Evolutionary conservation across 2,888 invertebrate species (phyloP), one percentile per base, ranked within the genome.

Genomic region (Mythimna loreyi): DNA sequence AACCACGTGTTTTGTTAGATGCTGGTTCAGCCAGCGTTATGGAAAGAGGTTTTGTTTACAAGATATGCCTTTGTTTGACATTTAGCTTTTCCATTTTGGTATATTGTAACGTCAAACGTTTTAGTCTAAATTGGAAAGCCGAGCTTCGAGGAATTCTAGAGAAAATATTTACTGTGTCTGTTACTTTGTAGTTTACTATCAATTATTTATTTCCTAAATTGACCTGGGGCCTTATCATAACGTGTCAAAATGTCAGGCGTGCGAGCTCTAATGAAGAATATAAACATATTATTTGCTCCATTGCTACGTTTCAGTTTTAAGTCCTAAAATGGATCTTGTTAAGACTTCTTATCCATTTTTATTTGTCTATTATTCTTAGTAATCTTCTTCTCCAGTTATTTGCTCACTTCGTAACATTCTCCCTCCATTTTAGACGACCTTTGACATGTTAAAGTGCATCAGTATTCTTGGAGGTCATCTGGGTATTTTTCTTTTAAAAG

Each of bases 31-130:
- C 43, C n/a, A 23, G 25, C 49, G 52, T 47, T 45, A 60, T 67
- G 50, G 45, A 73, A 76, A 53, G 45, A 63, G 56, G 53, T 65
- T 60, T 67, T 80, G 62, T 83, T 76, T 62, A 69, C 64, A 65
- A 73, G 64, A 80, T 76, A 76, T 65, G 64, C 68, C 68, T 68
- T 67, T 67, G 64, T 60, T 61, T 62, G 57, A 49, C 59, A 50
- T 58, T 49, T 57, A 25, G 45, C 28, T 67, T 73, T 78, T 63
- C 60, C 33, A 30, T 50, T 52, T 75, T 59, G 36, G 59, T 59
- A 65, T 67, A 63, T 56, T 49, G 28, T 30, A 30, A 40, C 50
- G 30, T 59, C 58, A 62, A 63, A 74, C 50, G 60, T 63, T 49
- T 13, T 67, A 45, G 69, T 66, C 53, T 68, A 64, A 64, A 79